These are phyloP conservation scores for Ictidomys tridecemlineatus DNA, from an alignment of 2,113 vertebrate genomes.

Conservation along the genomic window DNA sequence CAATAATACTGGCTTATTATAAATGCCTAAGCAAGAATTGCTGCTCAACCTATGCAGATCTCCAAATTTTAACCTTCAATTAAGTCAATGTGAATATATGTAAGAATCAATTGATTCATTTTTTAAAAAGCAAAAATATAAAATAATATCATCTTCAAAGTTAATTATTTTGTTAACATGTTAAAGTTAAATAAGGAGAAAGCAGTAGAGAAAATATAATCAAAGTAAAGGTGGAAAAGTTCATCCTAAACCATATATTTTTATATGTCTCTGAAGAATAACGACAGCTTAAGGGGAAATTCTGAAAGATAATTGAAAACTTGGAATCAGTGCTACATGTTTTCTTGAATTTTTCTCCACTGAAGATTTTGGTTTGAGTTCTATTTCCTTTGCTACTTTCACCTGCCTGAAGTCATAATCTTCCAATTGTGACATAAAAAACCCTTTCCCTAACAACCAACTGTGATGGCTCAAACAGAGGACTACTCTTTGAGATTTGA, in stretches of 20 bases:
- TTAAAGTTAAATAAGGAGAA: background rate
- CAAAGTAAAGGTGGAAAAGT: conserved; percentile 11
- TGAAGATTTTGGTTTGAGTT: conserved; percentile 63
- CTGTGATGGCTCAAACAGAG: conserved; percentile 73
- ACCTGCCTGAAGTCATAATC: conserved; percentile 73
- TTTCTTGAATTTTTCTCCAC: conserved; percentile 51
- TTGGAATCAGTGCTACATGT: conserved; percentile 37
- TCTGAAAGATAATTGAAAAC: conserved; percentile 65
- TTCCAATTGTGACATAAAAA: conserved; percentile 72
- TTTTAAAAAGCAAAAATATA: background rate
- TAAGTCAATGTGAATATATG: background rate
- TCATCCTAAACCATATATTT: background rate
- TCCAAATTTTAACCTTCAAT: conserved; percentile 2
- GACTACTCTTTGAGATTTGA: conserved; percentile 76
- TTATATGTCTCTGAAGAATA: conserved; percentile 29
- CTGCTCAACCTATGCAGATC: background rate
- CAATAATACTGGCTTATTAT: background rate
- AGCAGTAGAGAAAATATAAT: conserved; percentile 12
- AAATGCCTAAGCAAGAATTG: background rate
- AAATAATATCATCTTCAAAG: conserved; percentile 39
- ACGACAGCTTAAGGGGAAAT: background rate
- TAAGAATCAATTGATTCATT: background rate
- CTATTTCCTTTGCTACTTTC: conserved; percentile 66
- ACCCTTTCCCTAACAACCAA: conserved; percentile 64
- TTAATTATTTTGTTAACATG: conserved; percentile 11